phyloP scores from a whole-genome alignment of 2,113 vertebrate genomes.

The Plecotus auritus region DNA sequence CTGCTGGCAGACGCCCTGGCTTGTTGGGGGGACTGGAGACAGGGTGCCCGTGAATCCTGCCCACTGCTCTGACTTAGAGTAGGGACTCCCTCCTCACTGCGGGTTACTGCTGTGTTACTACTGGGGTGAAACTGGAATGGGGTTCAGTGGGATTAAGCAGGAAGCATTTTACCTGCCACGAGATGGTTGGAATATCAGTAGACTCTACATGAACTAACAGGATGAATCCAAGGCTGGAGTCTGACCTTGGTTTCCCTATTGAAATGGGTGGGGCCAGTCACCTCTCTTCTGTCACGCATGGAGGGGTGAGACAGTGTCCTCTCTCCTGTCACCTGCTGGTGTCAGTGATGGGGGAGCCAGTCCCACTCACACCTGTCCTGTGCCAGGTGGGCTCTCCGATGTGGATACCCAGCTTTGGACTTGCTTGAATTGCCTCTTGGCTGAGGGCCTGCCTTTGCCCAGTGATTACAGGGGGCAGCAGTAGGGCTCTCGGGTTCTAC shows the following conservation, averaged over 20 bases:
- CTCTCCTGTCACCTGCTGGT: background rate
- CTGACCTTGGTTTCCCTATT: background rate
- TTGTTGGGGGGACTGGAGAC: rapidly evolving
- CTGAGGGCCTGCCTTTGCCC: background rate
- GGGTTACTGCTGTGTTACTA: background rate
- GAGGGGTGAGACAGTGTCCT: background rate
- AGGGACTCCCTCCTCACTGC: background rate
- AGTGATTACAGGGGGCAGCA: background rate
- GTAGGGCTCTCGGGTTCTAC: background rate
- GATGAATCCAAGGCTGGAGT: background rate
- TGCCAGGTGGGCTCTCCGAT: background rate
- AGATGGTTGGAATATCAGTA: background rate
- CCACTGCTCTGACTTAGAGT: background rate
- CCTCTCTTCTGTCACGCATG: background rate
- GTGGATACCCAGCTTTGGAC: background rate
- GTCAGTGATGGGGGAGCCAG: background rate
- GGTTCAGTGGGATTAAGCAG: background rate
- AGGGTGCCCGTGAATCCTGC: background rate
- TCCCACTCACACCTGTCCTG: rapidly evolving
- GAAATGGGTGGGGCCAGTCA: background rate
- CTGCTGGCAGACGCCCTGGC: no score
- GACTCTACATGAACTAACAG: background rate
- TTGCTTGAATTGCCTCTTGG: background rate
- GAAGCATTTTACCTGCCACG: background rate
- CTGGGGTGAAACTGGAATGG: background rate